phyloP scores from a whole-genome alignment of 2,113 vertebrate genomes.

The Petroica traversi region DNA sequence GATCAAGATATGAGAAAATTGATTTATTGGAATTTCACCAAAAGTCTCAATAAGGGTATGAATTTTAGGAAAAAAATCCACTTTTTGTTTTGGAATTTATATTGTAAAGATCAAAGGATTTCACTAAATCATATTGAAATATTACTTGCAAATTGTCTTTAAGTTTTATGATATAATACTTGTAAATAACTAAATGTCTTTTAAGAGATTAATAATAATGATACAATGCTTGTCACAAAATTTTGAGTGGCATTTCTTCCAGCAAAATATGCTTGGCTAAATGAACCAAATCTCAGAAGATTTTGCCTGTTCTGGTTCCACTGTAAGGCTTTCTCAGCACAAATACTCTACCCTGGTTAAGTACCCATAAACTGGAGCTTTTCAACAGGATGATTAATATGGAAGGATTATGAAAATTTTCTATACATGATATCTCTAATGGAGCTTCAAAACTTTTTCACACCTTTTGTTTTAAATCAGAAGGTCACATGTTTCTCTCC shows the following conservation, averaged over 20 bases:
- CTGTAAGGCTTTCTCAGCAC: not conserved
- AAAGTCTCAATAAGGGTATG: not conserved
- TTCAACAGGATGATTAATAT: not conserved
- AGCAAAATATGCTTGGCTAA: not conserved
- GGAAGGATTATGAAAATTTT: not conserved
- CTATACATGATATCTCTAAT: rapidly evolving
- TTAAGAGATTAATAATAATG: not conserved
- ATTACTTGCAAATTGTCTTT: not conserved
- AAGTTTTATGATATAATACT: not conserved
- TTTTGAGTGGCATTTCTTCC: not conserved
- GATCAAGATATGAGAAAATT: not conserved
- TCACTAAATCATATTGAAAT: not conserved
- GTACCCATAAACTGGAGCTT: not conserved
- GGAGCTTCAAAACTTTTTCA: not conserved
- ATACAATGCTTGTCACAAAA: not conserved
- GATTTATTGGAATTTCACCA: not conserved
- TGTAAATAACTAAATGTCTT: not conserved
- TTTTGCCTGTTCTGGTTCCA: not conserved
- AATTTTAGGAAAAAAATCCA: not conserved
- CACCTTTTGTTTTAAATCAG: not conserved
- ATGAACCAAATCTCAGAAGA: not conserved
- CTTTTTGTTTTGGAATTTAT: not conserved
- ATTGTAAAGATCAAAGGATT: not conserved
- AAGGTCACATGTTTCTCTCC: rapidly evolving
- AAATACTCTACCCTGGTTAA: not conserved